These are phyloP conservation scores for Phainopepla nitens DNA, from an alignment of 2,113 vertebrate genomes.

Conservation along the genomic window DNA sequence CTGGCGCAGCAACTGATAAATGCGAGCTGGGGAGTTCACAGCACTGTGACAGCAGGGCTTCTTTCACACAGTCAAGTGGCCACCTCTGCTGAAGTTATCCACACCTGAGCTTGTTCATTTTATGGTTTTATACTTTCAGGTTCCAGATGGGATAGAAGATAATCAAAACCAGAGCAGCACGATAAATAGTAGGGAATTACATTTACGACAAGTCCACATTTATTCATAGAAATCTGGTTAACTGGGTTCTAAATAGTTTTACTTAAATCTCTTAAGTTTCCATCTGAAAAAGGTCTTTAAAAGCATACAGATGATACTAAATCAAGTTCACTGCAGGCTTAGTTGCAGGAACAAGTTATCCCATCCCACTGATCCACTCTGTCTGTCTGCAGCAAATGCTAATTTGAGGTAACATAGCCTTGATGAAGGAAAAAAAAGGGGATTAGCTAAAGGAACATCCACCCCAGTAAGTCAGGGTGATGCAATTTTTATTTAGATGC, in stretches of 20 bases:
- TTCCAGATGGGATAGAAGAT: neutral
- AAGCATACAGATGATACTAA: neutral
- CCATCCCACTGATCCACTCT: neutral
- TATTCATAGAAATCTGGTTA: neutral
- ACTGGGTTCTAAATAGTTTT: neutral
- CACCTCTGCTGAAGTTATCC: neutral
- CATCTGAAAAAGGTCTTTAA: neutral
- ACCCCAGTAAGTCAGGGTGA: neutral
- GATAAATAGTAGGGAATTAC: neutral
- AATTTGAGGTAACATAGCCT: neutral
- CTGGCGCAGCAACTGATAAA: neutral
- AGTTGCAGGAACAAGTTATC: neutral
- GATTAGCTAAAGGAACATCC: neutral
- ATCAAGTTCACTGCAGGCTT: neutral
- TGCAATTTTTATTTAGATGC: neutral
- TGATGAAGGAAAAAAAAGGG: neutral
- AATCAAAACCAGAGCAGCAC: neutral
- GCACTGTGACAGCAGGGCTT: no score
- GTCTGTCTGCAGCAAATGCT: neutral
- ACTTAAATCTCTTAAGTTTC: neutral
- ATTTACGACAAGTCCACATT: neutral
- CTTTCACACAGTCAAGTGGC: neutral
- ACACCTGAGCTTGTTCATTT: neutral
- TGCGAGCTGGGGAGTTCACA: fast-evolving
- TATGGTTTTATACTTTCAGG: neutral